Base-by-base conservation (phyloP, 30 jellyfish, hydroid and myxozoan species). In the Aurelia sp. region DNA sequence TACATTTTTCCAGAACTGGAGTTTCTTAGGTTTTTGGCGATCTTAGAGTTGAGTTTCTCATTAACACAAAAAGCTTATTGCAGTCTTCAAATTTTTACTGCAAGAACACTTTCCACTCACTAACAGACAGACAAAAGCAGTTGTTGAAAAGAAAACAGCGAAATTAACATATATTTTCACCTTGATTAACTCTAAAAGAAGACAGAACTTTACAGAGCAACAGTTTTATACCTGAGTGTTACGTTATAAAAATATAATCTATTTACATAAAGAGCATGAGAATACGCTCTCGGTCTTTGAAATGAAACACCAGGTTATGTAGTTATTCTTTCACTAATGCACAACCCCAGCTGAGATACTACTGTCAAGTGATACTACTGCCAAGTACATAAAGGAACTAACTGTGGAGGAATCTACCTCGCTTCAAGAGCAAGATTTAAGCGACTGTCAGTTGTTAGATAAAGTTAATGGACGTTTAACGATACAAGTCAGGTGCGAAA, bases 231-330 rank as follows among this genome's bases (percentile, higher is more conserved):
- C 69, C 13, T 59, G 35, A 59, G 69, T 59, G 69, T 59, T 18
- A 44, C 55, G 89, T 79, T 79, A 79, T 63, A 79, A 79, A 79
- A 79, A 79, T 79, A 79, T 79, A 40, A 76, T 76, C 67, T 79
- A 79, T 79, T 79, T 79, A 79, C 89, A 79, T 44, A 64, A 62
- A 11, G 24, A 21, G 69, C 69, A 59, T 59, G 69, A 59, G 12
- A 59, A 59, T 59, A 59, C 33, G 69, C 69, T 21, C 33, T 21
- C 33, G 33, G 69, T n/a, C 33, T 59, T 12, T 15, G 16, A 18
- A 59, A 59, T 59, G 33, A 59, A 59, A 59, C 69, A 59, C 10
- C 69, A n/a, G 69, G 69, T 59, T 59, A 59, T 59, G 69, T 59
- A 10, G 69, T 59, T 59, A 59, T 59, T 59, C 33, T 59, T 21